A percentile compares a stretch with the other conserved stretches of the same genome.
phyloP scores from a whole-genome alignment of 2,888 invertebrate species.

The Oxyteleia sp. region DNA sequence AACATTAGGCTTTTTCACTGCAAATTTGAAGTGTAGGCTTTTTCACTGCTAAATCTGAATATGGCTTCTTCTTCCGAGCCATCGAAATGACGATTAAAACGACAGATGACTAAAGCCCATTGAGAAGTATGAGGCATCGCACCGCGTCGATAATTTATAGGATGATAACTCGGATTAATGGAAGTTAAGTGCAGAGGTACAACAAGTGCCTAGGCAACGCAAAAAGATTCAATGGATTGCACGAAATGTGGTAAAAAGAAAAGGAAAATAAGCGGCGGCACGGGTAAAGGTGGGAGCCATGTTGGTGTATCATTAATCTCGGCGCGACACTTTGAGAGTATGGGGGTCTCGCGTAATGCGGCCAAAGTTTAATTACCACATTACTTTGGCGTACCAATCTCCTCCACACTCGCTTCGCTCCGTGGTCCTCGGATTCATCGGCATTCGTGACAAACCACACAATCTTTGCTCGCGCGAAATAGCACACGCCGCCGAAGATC shows the following conservation, averaged over 20 bases:
- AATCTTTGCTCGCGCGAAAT: conserved; percentile 70
- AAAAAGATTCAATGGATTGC: conserved; percentile 22
- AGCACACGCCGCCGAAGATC: conserved; percentile 65
- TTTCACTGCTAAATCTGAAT: too few relatives aligned
- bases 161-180: conserved; percentile 54
- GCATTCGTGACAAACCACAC: conserved; percentile 77
- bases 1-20: too few relatives aligned
- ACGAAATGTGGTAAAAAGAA: conserved; percentile 35
- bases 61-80: too few relatives aligned
- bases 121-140: conserved; percentile 22
- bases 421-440: conserved; percentile 81
- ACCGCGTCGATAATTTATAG: conserved; percentile 40
- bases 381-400: conserved; percentile 81
- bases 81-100: conserved; percentile 57
- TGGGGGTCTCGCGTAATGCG: conserved; percentile 81
- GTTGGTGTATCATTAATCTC: conserved; percentile 78
- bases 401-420: conserved; percentile 68
- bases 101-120: conserved; percentile 30
- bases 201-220: conserved; percentile 35
- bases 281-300: conserved; percentile 41
- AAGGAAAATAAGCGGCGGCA: conserved; percentile 32
- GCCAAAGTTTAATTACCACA: conserved; percentile 87
- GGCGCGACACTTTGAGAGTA: conserved; percentile 72
- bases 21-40: too few relatives aligned
- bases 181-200: conserved; percentile 54